Percentiles rank a stretch among this genome's conserved stretches.
Conservation (phyloP, 2,888 invertebrate species). For the Caradrina kadenii region DNA sequence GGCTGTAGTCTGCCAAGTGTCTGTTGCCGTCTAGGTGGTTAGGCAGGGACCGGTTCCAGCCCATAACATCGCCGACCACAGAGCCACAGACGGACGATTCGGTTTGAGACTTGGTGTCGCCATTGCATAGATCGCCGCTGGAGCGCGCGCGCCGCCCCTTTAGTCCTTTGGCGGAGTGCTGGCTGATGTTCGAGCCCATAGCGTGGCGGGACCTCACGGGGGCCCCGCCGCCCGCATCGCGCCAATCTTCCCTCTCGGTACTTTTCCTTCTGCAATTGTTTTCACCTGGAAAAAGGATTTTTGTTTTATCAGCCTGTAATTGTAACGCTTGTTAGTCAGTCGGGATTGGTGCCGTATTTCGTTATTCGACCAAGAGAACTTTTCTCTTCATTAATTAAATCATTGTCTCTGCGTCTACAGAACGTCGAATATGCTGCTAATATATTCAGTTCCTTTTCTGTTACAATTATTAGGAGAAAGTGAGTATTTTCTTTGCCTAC, state of each 20-base stretch:
- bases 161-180: conserved; percentile 93
- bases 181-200: conserved; percentile 95
- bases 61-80: conserved; percentile 88
- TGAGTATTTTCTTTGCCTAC: neutral
- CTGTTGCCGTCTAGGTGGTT: conserved; percentile 93
- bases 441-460: neutral
- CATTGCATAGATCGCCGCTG: conserved; percentile 94
- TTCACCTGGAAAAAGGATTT: conserved; percentile 72
- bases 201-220: conserved; percentile 88
- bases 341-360: neutral
- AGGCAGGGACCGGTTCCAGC: conserved; percentile 91
- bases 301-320: neutral
- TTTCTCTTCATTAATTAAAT: neutral
- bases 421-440: neutral
- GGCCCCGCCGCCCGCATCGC: conserved; percentile 86
- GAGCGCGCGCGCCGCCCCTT: conserved; percentile 93
- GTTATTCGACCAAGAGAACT: neutral
- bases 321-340: neutral
- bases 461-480: neutral
- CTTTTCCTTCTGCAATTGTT: conserved; percentile 68
- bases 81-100: conserved; percentile 89
- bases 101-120: conserved; percentile 87
- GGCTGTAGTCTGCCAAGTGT: conserved; percentile 89
- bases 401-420: neutral
- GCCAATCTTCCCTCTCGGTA: conserved; percentile 73